Evolutionary conservation across 2,113 vertebrate genomes (phyloP), one percentile per base, ranked within the genome.

Genomic region (Laterallus jamaicensis): DNA sequence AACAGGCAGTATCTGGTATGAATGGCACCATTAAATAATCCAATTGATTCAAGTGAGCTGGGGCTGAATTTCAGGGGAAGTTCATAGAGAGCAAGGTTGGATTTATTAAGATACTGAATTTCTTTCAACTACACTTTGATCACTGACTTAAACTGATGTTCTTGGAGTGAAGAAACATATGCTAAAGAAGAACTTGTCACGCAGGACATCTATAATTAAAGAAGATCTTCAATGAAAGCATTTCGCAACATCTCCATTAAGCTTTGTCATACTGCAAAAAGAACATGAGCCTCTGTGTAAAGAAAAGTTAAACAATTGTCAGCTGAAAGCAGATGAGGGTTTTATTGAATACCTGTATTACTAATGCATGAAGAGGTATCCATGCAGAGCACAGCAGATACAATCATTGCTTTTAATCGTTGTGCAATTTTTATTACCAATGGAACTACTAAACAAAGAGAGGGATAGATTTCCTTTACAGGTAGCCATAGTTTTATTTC

Each of bases 241-340:
- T 95, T 96, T 95, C 86, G 94, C 86, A 95, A 95, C 86, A 84
- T 67, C 56, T 77, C 88, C 63, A 52, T 73, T 89, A 96, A 87
- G 87, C 95, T 97, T 94, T 91, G 78, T 95, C 96, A 87, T 91
- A 29, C 73, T 39, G 88, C n/a, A 93, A 87, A 79, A 95, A 94
- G 91, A 97, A 95, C 95, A 92, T 26, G 79, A 96, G 82, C 91
- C 81, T 87, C 19, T 22, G 90, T 95, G 92, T 97, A 95, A 88
- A 94, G 95, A 95, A 96, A 96, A 96, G 96, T 94, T 93, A 95
- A 92, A 95, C 96, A 91, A 66, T 95, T 93, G 96, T 95, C 90
- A 86, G 85, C 69, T 78, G 97, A 92, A 95, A 97, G 95, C 59
- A 89, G 86, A 96, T 54, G 92, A 97, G 88, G 87, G 83, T 91